Conservation (phyloP, 2,797 vertebrate genomes). For the Molossus alvarezi region DNA sequence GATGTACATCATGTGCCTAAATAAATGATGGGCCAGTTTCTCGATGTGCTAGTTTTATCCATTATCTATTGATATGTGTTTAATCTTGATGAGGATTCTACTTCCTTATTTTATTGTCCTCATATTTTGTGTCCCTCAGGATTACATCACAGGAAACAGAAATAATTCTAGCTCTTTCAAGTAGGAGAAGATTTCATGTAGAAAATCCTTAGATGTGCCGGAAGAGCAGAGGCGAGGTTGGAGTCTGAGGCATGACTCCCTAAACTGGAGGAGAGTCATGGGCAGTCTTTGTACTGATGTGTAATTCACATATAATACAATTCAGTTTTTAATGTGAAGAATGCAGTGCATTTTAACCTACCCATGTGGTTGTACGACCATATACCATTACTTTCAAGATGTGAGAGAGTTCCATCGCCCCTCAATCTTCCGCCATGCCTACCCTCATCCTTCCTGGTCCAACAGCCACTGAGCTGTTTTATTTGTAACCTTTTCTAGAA, state of each 20-base stretch:
- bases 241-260: not conserved
- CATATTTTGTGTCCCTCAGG: not conserved
- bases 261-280: not conserved
- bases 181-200: not conserved
- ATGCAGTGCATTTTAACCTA: constrained; percentile 11
- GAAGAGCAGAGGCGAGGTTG: not conserved
- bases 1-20: not conserved
- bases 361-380: not conserved
- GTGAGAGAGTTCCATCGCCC: not conserved
- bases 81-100: not conserved
- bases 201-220: not conserved
- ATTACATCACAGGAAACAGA: constrained; percentile 23
- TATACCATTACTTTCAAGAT: constrained; percentile 6
- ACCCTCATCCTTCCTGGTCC: not conserved
- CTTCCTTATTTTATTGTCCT: constrained; percentile 28
- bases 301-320: constrained; percentile 19
- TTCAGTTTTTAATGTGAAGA: constrained; percentile 23
- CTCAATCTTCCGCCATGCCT: not conserved
- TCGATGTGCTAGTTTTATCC: not conserved
- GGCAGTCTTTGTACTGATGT: constrained; percentile 28
- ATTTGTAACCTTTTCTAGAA: constrained; percentile 23
- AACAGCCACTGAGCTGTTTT: not conserved
- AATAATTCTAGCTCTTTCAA: constrained; percentile 45
- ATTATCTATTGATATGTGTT: not conserved
- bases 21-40: not conserved